Evolutionary conservation across 1,140 invertebrate species (phyloP).

Genomic region (Cotesia typhae): DNA sequence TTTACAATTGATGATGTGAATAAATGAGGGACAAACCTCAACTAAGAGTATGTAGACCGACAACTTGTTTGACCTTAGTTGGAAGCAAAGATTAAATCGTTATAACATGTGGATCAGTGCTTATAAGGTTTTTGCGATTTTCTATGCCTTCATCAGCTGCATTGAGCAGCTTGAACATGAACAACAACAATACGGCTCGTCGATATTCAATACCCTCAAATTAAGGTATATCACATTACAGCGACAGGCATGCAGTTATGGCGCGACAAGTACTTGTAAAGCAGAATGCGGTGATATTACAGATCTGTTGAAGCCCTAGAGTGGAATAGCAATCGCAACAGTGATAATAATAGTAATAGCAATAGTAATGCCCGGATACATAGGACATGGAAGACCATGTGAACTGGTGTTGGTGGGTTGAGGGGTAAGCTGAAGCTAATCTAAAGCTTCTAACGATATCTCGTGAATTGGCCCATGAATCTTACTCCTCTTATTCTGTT

Average conservation of each 20-base stretch:
- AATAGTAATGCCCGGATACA: conserved; percentile 40
- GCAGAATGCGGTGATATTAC: no score
- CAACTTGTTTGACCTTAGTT: conserved; percentile 18
- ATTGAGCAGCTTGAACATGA: no score
- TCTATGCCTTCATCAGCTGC: background rate
- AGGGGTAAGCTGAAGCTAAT: conserved; percentile 43
- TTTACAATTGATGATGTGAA: conserved; percentile 6
- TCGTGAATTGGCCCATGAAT: conserved; percentile 59
- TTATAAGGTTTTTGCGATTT: conserved; percentile 6
- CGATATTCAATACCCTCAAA: no score
- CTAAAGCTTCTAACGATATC: conserved; percentile 56
- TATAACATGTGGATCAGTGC: background rate
- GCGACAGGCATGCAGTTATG: no score
- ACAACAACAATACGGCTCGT: no score
- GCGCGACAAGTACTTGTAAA: no score
- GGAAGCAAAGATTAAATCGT: conserved; percentile 25
- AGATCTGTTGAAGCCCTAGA: background rate
- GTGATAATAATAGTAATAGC: background rate
- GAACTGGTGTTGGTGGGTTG: conserved; percentile 20
- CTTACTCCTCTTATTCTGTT: conserved; percentile 52
- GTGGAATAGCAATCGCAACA: background rate
- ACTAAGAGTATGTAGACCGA: background rate
- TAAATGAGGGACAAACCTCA: background rate
- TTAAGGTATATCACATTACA: no score
- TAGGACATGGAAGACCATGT: conserved; percentile 52